Percentiles rank a stretch among this genome's conserved stretches.
Evolutionary conservation across 2,113 vertebrate species (phyloP).

Genomic region (Vicugna pacos): DNA sequence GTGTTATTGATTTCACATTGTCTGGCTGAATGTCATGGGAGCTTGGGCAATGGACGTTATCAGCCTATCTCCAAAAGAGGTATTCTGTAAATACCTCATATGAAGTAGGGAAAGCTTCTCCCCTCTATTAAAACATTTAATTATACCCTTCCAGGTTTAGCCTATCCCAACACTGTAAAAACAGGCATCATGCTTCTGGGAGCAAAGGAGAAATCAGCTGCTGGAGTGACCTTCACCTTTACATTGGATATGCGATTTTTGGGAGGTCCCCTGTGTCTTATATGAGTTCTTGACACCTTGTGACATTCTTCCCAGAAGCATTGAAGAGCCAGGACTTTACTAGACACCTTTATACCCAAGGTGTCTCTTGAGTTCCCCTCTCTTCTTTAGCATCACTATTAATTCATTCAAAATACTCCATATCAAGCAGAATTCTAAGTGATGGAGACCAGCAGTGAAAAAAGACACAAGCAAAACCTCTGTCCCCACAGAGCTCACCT

Average conservation of each 20-base stretch:
- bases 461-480: neutral
- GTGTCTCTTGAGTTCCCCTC: neutral
- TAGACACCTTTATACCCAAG: neutral
- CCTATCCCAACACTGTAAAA: neutral
- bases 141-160: neutral
- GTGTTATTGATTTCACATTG: slow-evolving; percentile 34
- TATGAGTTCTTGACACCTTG: neutral
- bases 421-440: neutral
- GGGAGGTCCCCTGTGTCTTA: neutral
- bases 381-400: neutral
- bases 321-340: neutral
- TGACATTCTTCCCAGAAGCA: neutral
- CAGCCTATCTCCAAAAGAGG: neutral
- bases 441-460: neutral
- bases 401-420: neutral
- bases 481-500: neutral
- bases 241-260: neutral
- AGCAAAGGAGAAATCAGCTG: neutral
- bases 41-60: neutral
- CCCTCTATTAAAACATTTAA: neutral
- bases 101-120: neutral
- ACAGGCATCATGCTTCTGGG: neutral
- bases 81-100: neutral
- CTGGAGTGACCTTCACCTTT: neutral
- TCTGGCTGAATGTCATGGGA: neutral